phyloP scores from a whole-genome alignment of 2,797 vertebrate species.

The Sebastes nivosus region DNA sequence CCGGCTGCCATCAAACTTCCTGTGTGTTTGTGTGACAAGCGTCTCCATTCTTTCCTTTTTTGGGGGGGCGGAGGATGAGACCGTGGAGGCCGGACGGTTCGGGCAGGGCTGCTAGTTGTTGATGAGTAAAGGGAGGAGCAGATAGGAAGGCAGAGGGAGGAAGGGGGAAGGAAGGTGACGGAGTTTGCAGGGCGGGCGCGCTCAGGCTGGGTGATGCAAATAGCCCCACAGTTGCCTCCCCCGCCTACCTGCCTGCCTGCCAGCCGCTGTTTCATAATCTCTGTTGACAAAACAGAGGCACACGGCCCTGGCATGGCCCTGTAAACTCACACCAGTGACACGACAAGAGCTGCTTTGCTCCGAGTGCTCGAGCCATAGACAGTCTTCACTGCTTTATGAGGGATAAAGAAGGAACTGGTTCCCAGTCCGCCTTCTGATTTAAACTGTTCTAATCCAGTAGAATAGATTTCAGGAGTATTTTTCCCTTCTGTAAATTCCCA shows the following conservation, averaged over 20 bases:
- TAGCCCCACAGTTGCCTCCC: slow-evolving; percentile 19
- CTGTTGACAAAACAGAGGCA: slow-evolving; percentile 76
- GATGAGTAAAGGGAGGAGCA: slow-evolving; percentile 12
- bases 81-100: background rate
- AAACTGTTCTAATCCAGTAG: background rate
- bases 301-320: slow-evolving; percentile 35
- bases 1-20: slow-evolving; percentile 30
- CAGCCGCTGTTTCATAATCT: slow-evolving; percentile 67
- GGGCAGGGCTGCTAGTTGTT: slow-evolving; percentile 2
- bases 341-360: background rate
- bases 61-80: background rate
- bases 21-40: slow-evolving; percentile 21
- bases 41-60: slow-evolving; percentile 3
- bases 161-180: slow-evolving; percentile 24
- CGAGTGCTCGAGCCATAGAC: background rate
- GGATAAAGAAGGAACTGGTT: background rate
- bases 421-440: background rate
- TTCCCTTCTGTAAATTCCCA: background rate
- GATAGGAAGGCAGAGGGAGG: background rate
- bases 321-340: slow-evolving; percentile 43
- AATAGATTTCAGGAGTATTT: background rate
- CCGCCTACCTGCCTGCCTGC: slow-evolving; percentile 19
- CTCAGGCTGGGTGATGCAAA: slow-evolving; percentile 53
- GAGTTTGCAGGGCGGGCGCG: slow-evolving; percentile 15
- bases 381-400: background rate